phyloP scores from a whole-genome alignment of 2,888 invertebrate genomes.

The Phortica okadai region DNA sequence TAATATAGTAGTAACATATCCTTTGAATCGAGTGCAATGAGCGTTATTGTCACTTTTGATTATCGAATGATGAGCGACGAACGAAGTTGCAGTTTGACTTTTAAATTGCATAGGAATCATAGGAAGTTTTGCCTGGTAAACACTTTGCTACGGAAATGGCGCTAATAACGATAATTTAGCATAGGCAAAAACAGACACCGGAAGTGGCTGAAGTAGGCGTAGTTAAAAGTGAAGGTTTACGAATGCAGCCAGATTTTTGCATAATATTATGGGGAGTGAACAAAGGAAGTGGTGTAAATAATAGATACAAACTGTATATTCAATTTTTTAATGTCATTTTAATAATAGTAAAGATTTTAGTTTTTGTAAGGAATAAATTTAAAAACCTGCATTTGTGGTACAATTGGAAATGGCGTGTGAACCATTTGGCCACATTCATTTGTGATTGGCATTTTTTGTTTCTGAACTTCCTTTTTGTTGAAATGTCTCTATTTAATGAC shows the following conservation, averaged over 20 bases:
- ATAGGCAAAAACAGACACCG: conserved; percentile 18
- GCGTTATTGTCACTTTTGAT: conserved; percentile 74
- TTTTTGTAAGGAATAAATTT: too few species aligned
- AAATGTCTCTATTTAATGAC: conserved; percentile 40
- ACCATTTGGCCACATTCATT: conserved; percentile 45
- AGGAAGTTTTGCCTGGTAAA: conserved; percentile 65
- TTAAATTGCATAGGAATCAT: conserved; percentile 66
- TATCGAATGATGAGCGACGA: conserved; percentile 43
- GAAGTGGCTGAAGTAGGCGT: conserved; percentile 25
- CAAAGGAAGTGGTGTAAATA: not conserved
- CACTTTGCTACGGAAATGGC: conserved; percentile 49
- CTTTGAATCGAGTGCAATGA: conserved; percentile 60
- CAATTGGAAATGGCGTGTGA: conserved; percentile 44
- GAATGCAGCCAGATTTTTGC: conserved; percentile 43
- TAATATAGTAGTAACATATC: not conserved
- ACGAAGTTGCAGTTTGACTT: conserved; percentile 67
- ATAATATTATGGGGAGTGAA: not conserved
- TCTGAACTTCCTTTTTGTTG: not conserved
- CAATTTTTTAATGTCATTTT: not conserved
- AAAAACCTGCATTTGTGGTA: not conserved
- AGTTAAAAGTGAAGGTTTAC: conserved; percentile 31
- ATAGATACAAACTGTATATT: too few species aligned
- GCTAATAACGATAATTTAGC: conserved; percentile 63
- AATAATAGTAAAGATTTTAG: not conserved
- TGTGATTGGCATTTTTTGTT: conserved; percentile 23